Evolutionary conservation across 2,113 vertebrate genomes (phyloP), one percentile per base, ranked within the genome.

Genomic region (Heloderma charlesbogerti): DNA sequence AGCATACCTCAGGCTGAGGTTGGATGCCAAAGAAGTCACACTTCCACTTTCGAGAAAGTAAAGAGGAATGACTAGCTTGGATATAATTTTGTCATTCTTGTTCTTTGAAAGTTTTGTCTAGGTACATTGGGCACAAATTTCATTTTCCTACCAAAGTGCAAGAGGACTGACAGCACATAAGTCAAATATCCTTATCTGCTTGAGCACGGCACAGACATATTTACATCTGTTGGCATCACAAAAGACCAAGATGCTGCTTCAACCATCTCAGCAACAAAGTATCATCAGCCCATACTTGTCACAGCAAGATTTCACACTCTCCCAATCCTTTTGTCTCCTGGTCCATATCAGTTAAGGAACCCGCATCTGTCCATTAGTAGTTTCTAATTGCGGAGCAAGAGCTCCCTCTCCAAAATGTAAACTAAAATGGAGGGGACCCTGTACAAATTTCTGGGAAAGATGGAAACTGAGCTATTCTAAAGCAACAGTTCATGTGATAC

Each of bases 161-260:
- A 86, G 40, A 78, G 40, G 3, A 67, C 15, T 74, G 91, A 80
- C 82, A 72, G 87, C 87, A 29, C 54, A 48, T 51, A 48, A 72
- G 82, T 51, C 75, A 89, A 81, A 63, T 7, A 13, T 88, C 27
- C 79, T 91, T 91, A 91, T 88, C 79, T 91, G 71, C 71, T 57
- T 88, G 80, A 54, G 18, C 78, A 51, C 67, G 77, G 79, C 69
- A 10, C 67, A 77, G 40, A 75, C 6, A 7, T 91, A 83, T 88
- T 88, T 91, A 84, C 90, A 83, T 88, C 71, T 75, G 34, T 37
- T 74, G 69, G 69, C 86, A 88, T 88, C 43, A 67, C 10, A 75
- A 77, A 87, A 75, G n/a, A 69, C 71, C n/a, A 29, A 78, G 48
- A 48, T 48, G 34, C 16, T 72, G 51, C 82, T 85, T 80, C 82